A percentile compares a stretch with the other conserved stretches of the same genome.
These are phyloP conservation scores for Epizoanthus stellaris DNA, from an alignment of 92 coral and sea anemone genomes.

Conservation along the genomic window DNA sequence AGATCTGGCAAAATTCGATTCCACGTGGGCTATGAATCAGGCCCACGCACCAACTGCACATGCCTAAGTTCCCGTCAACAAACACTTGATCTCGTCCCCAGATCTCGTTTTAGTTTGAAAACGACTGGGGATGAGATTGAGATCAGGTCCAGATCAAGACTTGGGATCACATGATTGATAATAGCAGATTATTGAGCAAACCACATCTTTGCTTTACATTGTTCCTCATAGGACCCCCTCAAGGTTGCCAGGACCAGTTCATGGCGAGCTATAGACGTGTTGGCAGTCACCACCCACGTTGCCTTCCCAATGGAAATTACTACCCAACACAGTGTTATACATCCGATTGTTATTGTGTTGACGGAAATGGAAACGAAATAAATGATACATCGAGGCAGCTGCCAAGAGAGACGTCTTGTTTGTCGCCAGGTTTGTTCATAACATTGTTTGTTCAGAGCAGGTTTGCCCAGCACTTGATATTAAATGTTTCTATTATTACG, in stretches of 20 bases:
- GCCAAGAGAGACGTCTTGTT: constrained; percentile 26
- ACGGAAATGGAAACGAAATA: constrained; percentile 70
- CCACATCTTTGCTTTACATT: not conserved
- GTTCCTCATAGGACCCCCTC: not conserved
- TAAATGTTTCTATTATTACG: too few relatives aligned
- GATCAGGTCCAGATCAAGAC: too few relatives aligned
- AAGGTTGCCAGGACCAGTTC: not conserved
- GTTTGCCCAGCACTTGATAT: too few relatives aligned
- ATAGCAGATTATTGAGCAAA: too few relatives aligned
- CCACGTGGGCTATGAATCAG: too few relatives aligned
- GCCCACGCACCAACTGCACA: too few relatives aligned
- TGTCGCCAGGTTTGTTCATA: constrained; percentile 23
- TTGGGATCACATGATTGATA: too few relatives aligned
- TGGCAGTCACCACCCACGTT: constrained; percentile 60
- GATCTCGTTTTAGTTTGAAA: too few relatives aligned
- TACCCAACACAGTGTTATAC: constrained; percentile 77
- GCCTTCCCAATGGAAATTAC: constrained; percentile 75
- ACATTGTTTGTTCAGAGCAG: not conserved
- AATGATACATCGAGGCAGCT: constrained; percentile 12
- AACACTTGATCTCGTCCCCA: too few relatives aligned
- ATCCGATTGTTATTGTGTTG: constrained; percentile 83
- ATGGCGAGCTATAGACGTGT: not conserved
- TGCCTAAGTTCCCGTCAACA: too few relatives aligned
- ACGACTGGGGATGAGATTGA: too few relatives aligned
- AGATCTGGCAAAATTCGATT: too few relatives aligned